Evolutionary conservation across 2,888 invertebrate species (phyloP).

Genomic region (Linnaemya vulpina): DNA sequence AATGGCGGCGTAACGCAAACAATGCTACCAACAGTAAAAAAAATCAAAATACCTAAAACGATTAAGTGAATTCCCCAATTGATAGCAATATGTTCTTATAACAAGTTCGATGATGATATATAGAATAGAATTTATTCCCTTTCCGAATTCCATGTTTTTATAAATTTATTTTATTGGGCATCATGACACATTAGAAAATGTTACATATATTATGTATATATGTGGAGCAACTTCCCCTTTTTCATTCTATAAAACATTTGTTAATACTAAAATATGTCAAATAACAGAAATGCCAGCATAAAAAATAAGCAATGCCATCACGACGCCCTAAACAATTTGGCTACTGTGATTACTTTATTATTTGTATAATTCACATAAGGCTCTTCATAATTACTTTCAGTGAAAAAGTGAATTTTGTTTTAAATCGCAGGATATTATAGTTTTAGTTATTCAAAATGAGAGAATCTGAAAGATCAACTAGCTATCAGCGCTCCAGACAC

Average conservation of each 20-base stretch:
- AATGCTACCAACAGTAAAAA: neutral
- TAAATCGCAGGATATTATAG: too few species aligned
- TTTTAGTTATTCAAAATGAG: constrained; percentile 28
- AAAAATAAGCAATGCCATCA: neutral
- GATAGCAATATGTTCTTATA: neutral
- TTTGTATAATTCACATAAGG: neutral
- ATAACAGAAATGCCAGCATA: constrained; percentile 16
- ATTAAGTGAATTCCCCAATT: neutral
- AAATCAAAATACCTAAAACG: neutral
- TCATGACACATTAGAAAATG: neutral
- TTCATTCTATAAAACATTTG: neutral
- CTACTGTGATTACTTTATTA: constrained; percentile 1
- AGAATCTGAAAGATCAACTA: constrained; percentile 73
- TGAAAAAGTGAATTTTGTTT: neutral
- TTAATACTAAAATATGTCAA: constrained; percentile 26
- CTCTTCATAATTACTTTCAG: neutral
- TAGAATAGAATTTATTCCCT: neutral
- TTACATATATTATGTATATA: neutral
- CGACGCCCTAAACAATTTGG: neutral
- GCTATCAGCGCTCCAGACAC: constrained; percentile 59
- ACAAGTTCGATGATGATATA: neutral
- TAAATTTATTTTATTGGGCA: too few species aligned
- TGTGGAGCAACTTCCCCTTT: neutral
- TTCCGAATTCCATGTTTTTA: neutral
- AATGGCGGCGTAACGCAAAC: constrained; percentile 51